These are phyloP conservation scores for Bucco capensis DNA, from an alignment of 2,113 vertebrate genomes.

Conservation along the genomic window DNA sequence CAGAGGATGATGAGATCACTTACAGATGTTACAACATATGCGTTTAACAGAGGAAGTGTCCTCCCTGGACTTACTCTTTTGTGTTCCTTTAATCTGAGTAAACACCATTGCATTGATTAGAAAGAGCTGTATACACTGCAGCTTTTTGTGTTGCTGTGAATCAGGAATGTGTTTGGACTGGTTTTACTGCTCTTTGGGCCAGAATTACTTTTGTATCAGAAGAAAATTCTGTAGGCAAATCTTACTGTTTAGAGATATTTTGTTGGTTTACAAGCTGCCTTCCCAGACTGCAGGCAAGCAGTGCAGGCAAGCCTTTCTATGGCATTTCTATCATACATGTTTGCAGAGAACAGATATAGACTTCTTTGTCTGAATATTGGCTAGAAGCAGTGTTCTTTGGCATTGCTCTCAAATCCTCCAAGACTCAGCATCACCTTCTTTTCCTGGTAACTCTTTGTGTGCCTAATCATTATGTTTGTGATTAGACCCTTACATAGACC, in stretches of 20 bases:
- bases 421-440: neutral
- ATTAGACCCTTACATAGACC: neutral
- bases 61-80: neutral
- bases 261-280: neutral
- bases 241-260: neutral
- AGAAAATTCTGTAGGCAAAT: neutral
- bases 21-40: neutral
- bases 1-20: neutral
- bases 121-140: neutral
- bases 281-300: neutral
- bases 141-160: neutral
- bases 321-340: neutral
- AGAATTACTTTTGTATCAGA: constrained; percentile 3
- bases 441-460: neutral
- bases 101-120: neutral
- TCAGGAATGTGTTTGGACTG: neutral
- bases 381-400: neutral
- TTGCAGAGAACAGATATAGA: neutral
- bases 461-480: neutral
- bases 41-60: neutral
- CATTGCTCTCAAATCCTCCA: neutral
- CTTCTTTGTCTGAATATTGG: neutral
- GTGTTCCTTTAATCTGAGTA: neutral
- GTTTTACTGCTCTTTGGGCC: neutral
- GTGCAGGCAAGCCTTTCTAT: neutral